Base-by-base conservation (phyloP, 64 coral and sea anemone species). In the Montipora foliosa region DNA sequence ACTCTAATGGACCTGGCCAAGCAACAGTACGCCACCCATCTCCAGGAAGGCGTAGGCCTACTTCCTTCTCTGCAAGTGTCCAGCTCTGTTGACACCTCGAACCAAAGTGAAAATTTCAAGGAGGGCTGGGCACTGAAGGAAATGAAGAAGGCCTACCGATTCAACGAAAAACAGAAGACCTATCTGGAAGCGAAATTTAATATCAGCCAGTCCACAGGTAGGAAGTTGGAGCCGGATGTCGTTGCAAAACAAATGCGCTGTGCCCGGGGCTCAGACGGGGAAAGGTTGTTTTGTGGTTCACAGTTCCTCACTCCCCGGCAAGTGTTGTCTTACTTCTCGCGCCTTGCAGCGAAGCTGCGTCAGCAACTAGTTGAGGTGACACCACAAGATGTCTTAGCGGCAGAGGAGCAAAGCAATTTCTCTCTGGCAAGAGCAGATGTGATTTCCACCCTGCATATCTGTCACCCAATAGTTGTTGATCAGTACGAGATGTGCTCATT, bases 201-300 rank as follows among this genome's bases (percentile, higher is more conserved):
- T 57, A 91, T 79, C 19, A 48, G 88, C 45, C 81, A 95, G 19
- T 14, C 51, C 20, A 91, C 88, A 14, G 93, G 93, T 1, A 77
- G 24, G 58, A 95, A 91, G 13, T 3, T 87, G 16, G 79, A 89
- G n/a, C 48, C 93, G 15, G 93, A 89, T 15, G 78, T 84, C 20
- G 79, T 95, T 1, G 64, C 93, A 21, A 82, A 94, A 87, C 79
- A 94, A 80, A 90, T 89, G 87, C 59, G 77, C 7, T 74, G 80
- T 77, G 78, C 80, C 17, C 87, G 87, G 7, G 61, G 79, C 8
- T 44, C 10, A 83, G 80, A 95, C 60, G 79, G 74, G 22, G 67
- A 75, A 14, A 80, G 80, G 71, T 47, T 95, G 37, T 95, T 95
- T 49, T 14, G 12, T 53, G 93, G 84, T 13, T 37, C 79, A 49